A percentile compares a stretch with the other conserved stretches of the same genome.
Evolutionary conservation across 1,140 invertebrate genomes (phyloP).

Genomic region (Achatina immaculata): DNA sequence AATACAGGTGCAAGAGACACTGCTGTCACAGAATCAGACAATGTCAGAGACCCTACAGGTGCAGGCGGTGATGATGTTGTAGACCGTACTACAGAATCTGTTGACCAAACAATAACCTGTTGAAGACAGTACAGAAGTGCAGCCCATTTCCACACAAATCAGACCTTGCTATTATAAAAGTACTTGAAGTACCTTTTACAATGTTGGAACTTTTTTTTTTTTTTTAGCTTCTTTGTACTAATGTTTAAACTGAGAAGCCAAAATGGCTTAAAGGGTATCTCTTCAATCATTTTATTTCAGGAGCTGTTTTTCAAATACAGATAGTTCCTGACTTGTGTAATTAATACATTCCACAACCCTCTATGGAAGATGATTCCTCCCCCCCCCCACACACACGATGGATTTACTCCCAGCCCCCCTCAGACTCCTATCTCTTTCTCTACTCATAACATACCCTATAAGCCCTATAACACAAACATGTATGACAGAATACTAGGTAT

Average conservation of each 20-base stretch:
- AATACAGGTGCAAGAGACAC: conserved; percentile 78
- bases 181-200: not conserved
- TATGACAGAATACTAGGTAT: too few species aligned
- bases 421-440: too few species aligned
- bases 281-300: too few species aligned
- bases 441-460: too few species aligned
- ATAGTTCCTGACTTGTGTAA: too few species aligned
- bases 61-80: conserved; percentile 28
- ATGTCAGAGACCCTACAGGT: conserved; percentile 52
- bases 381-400: too few species aligned
- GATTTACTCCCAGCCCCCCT: too few species aligned
- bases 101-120: conserved; percentile 74
- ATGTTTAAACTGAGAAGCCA: not conserved
- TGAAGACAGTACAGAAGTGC: conserved; percentile 19
- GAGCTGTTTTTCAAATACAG: too few species aligned
- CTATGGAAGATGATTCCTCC: too few species aligned
- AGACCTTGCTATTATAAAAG: not conserved
- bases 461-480: too few species aligned
- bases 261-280: too few species aligned
- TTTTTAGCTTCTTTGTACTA: not conserved
- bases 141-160: not conserved
- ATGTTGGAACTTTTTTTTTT: not conserved
- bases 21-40: conserved; percentile 83
- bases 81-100: conserved; percentile 52
- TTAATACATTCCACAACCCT: too few species aligned